phyloP scores from a whole-genome alignment of 2,797 vertebrate species.

The Pangasius djambal region DNA sequence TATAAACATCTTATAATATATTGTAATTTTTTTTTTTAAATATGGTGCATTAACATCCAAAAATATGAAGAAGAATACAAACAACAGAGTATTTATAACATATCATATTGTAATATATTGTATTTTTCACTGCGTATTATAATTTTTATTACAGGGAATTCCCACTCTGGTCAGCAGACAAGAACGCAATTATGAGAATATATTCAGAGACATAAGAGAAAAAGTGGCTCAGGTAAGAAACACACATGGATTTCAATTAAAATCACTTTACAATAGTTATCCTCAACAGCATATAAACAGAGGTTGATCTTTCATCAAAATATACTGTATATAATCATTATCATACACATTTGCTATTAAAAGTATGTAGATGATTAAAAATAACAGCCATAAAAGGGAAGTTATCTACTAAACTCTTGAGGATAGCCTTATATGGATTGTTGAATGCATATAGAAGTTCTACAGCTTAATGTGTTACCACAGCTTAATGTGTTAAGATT shows the following conservation, averaged over 20 bases:
- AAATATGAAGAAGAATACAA: neutral
- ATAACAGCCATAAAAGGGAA: neutral
- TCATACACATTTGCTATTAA: neutral
- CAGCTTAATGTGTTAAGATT: neutral
- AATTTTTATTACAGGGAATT: conserved; percentile 77
- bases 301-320: neutral
- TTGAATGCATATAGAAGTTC: neutral
- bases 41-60: neutral
- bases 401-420: neutral
- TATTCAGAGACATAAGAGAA: conserved; percentile 80
- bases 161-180: conserved; percentile 88
- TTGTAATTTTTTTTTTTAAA: neutral
- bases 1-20: neutral
- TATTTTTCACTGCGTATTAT: neutral
- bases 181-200: conserved; percentile 88
- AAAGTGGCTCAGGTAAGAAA: conserved; percentile 72
- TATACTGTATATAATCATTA: conserved; percentile 6
- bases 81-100: neutral
- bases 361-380: neutral
- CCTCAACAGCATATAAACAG: neutral
- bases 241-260: neutral
- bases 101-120: neutral
- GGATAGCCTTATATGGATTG: neutral
- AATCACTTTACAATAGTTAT: neutral
- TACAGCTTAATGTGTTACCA: neutral